A percentile compares a stretch with the other conserved stretches of the same genome.
Conservation (phyloP, 2,888 invertebrate species). For the Polietes domitor region DNA sequence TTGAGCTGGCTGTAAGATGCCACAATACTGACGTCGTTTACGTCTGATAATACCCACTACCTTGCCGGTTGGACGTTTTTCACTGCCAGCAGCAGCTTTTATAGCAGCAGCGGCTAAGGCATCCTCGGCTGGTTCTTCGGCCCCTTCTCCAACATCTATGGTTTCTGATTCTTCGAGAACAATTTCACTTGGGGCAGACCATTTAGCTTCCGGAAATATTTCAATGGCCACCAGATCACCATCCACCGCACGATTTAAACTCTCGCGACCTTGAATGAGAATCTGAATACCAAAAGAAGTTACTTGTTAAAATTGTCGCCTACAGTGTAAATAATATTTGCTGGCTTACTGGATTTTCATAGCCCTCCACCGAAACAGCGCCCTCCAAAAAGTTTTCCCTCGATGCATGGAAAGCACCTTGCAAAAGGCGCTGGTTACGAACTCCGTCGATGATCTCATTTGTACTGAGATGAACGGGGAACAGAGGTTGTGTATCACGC, state of each 20-base stretch:
- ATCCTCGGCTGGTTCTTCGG: constrained; percentile 70
- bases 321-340: not conserved
- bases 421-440: constrained; percentile 87
- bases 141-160: constrained; percentile 84
- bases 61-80: constrained; percentile 85
- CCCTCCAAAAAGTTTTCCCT: constrained; percentile 97
- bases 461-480: constrained; percentile 92
- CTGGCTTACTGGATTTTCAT: constrained; percentile 88
- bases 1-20: constrained; percentile 91
- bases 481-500: constrained; percentile 85
- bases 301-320: not conserved
- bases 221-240: constrained; percentile 96
- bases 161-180: constrained; percentile 87
- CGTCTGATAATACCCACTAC: constrained; percentile 97
- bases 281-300: constrained; percentile 82
- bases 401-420: constrained; percentile 92
- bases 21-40: constrained; percentile 99
- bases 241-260: constrained; percentile 96
- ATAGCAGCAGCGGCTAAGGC: constrained; percentile 82
- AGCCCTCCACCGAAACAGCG: constrained; percentile 89
- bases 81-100: constrained; percentile 73
- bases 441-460: constrained; percentile 90
- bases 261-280: constrained; percentile 90
- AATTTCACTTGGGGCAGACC: constrained; percentile 94
- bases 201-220: constrained; percentile 92